Percentiles rank a stretch among this genome's conserved stretches.
Evolutionary conservation across 2,888 invertebrate species (phyloP).

Genomic region (Spialia ferax): DNA sequence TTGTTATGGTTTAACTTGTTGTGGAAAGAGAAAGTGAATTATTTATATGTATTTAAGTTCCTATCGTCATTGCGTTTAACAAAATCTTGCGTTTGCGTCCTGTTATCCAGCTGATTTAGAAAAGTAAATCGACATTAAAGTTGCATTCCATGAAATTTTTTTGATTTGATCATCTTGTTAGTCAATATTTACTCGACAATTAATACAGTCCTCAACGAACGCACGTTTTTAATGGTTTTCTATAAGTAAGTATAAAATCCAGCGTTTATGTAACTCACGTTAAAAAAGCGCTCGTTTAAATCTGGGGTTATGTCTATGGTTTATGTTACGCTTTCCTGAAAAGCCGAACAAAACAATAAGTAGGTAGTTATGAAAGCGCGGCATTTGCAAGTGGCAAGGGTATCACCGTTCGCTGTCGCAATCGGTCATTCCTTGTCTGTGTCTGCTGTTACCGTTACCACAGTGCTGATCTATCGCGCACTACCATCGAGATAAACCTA

Average conservation of each 20-base stretch:
- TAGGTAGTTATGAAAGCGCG: constrained; percentile 48
- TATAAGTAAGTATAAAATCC: no score
- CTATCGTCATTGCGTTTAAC: not conserved
- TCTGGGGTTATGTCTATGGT: no score
- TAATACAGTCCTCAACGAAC: no score
- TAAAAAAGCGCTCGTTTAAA: no score
- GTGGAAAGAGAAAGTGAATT: constrained; percentile 15
- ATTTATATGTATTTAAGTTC: not conserved
- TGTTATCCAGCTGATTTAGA: not conserved
- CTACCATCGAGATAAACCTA: not conserved
- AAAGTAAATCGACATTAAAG: no score
- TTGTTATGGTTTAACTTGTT: not conserved
- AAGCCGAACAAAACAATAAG: constrained; percentile 14
- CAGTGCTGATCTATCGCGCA: constrained; percentile 6
- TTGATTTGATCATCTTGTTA: no score
- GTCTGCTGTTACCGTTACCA: constrained; percentile 26
- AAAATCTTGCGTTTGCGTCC: constrained; percentile 41
- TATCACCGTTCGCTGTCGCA: constrained; percentile 51
- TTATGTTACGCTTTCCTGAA: no score
- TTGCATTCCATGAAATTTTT: no score
- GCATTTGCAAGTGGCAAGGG: constrained; percentile 46
- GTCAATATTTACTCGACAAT: no score
- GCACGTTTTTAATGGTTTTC: no score
- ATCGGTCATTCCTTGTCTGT: constrained; percentile 55
- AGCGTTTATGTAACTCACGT: no score